A percentile compares a stretch with the other conserved stretches of the same genome.
These are phyloP conservation scores for Lepus oiostolus DNA, from an alignment of 2,797 vertebrate species.

Conservation along the genomic window DNA sequence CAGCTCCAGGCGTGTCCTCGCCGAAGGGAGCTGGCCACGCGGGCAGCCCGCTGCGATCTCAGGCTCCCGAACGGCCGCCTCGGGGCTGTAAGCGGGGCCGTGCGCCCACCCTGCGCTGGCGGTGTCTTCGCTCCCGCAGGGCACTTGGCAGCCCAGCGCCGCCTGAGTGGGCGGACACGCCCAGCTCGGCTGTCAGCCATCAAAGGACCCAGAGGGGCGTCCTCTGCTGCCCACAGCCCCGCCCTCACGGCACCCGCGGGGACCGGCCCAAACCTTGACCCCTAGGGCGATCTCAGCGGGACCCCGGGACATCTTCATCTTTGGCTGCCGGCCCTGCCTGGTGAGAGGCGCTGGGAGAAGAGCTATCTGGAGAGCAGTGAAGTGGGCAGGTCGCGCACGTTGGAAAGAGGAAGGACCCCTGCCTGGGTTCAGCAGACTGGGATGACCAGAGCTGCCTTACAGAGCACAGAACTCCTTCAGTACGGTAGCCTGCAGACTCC, in stretches of 20 bases:
- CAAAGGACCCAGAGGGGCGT: background rate
- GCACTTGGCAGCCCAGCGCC: slow-evolving; percentile 25
- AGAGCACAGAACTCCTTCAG: background rate
- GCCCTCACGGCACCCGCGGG: background rate
- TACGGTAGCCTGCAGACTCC: background rate
- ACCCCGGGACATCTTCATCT: background rate
- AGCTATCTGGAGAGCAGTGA: background rate
- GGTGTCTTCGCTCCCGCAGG: background rate
- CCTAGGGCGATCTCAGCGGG: background rate
- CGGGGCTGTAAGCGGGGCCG: background rate
- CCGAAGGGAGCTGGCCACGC: background rate
- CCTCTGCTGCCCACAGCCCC: background rate
- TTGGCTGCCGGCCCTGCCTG: background rate
- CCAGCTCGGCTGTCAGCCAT: background rate
- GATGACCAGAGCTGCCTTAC: background rate
- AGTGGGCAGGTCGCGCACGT: background rate
- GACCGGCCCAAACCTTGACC: background rate
- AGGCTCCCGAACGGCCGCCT: background rate
- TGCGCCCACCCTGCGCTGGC: fast-evolving
- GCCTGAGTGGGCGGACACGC: slow-evolving; percentile 40
- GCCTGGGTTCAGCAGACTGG: background rate
- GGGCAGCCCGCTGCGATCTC: background rate
- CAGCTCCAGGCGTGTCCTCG: background rate
- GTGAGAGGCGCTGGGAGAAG: background rate
- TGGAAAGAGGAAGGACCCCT: background rate